Conservation (phyloP, 2,797 vertebrate species). For the Rallus crepitans region DNA sequence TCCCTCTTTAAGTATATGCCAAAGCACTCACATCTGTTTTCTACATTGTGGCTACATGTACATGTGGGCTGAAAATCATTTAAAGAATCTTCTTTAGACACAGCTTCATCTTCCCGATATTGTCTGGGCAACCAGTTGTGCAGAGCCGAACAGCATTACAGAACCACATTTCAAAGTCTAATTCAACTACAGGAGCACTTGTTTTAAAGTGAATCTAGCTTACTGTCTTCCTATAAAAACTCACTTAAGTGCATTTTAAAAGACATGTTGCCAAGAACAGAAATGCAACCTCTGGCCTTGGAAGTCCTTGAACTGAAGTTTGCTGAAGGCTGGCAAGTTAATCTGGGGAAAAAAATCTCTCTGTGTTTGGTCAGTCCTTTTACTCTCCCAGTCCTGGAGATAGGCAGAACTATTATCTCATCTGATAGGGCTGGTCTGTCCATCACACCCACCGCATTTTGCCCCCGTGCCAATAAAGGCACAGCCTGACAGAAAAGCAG, state of each 20-base stretch:
- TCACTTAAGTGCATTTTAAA: background rate
- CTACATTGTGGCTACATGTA: background rate
- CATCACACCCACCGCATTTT: background rate
- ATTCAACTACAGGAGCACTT: background rate
- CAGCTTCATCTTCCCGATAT: background rate
- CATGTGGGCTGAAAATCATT: constrained; percentile 1
- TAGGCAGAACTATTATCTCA: background rate
- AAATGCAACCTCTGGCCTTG: constrained; percentile 9
- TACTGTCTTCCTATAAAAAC: background rate
- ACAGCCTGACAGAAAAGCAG: background rate
- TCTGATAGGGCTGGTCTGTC: background rate
- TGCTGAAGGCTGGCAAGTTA: constrained; percentile 43
- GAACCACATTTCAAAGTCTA: background rate
- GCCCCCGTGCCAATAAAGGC: background rate
- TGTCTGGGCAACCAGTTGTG: background rate
- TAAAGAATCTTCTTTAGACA: constrained; percentile 39
- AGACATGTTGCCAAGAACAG: constrained; percentile 13
- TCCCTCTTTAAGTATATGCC: background rate
- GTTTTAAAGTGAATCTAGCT: background rate
- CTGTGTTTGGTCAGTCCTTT: constrained; percentile 20
- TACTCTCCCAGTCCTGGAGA: constrained; percentile 11
- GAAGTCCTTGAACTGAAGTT: constrained; percentile 47
- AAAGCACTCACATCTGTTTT: constrained; percentile 24
- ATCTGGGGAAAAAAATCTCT: background rate
- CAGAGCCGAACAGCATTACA: background rate